Conservation (phyloP, 2,113 vertebrate species). For the Sinocyclocheilus grahami region DNA sequence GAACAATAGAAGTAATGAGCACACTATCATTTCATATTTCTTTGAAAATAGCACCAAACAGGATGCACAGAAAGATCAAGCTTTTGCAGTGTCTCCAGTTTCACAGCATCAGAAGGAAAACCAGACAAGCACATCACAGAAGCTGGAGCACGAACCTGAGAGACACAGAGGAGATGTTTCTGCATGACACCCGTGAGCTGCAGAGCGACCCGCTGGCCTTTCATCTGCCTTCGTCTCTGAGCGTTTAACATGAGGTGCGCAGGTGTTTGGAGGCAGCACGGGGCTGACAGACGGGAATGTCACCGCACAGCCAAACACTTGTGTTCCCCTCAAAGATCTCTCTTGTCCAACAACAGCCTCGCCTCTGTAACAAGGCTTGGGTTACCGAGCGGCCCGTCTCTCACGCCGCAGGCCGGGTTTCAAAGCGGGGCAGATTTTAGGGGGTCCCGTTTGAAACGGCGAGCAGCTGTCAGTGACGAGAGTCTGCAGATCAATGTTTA, state of each 20-base stretch:
- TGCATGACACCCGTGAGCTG: conserved; percentile 36
- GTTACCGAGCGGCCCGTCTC: conserved; percentile 67
- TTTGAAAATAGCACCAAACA: not conserved
- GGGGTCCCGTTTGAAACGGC: conserved; percentile 68
- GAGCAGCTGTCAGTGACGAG: conserved; percentile 64
- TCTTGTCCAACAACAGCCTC: conserved; percentile 75
- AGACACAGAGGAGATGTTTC: conserved; percentile 25
- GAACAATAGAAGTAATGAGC: not conserved
- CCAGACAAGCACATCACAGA: not conserved
- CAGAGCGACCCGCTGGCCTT: conserved; percentile 17
- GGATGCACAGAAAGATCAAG: not conserved
- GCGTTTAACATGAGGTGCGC: conserved; percentile 72
- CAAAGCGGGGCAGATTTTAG: conserved; percentile 66
- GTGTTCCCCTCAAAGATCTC: conserved; percentile 78
- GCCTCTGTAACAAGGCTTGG: conserved; percentile 70
- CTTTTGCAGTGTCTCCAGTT: not conserved
- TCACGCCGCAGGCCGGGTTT: conserved; percentile 49
- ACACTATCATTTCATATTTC: not conserved
- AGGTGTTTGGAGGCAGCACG: conserved; percentile 69
- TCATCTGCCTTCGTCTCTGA: conserved; percentile 22
- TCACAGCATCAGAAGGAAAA: not conserved
- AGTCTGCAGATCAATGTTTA: too few relatives aligned
- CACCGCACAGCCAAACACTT: conserved; percentile 76
- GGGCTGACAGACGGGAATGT: conserved; percentile 72
- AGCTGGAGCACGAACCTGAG: not conserved